phyloP scores from a whole-genome alignment of 35 echinoderm and acorn worm genomes.

The Heliocidaris tuberculata region DNA sequence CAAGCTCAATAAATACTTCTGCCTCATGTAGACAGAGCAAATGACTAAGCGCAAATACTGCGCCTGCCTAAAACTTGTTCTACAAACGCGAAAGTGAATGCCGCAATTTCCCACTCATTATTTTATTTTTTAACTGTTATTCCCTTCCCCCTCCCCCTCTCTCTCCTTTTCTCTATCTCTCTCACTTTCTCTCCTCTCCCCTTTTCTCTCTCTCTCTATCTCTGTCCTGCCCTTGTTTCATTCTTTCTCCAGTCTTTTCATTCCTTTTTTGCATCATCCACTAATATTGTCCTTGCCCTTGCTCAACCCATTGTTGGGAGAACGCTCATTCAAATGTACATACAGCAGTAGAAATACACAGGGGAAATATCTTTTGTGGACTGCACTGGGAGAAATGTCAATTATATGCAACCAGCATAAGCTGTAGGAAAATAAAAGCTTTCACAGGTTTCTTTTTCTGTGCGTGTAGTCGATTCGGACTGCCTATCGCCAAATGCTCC shows the following conservation, averaged over 20 bases:
- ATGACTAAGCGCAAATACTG: slow-evolving; percentile 11
- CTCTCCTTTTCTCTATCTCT: not conserved
- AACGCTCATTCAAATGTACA: not conserved
- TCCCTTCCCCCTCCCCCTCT: not conserved
- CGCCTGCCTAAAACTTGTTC: not conserved
- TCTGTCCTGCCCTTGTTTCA: not conserved
- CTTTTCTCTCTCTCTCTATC: not conserved
- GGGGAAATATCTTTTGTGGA: not conserved
- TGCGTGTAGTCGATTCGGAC: not conserved
- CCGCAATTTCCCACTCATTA: not conserved
- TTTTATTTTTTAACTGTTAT: not conserved
- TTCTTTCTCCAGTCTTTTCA: not conserved
- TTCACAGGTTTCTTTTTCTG: not conserved
- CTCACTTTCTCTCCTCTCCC: not conserved
- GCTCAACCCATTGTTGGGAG: not conserved
- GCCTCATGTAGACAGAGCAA: not conserved
- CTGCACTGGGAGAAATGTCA: not conserved
- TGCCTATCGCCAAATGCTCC: not conserved
- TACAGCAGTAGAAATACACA: not conserved
- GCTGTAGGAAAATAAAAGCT: not conserved
- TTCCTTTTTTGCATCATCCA: not conserved
- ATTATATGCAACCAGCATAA: not conserved
- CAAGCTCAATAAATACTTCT: not conserved
- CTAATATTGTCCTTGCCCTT: slow-evolving; percentile 3
- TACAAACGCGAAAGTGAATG: not conserved